Base-by-base conservation (phyloP, 2,888 invertebrate species). In the Acrobasis repandana region DNA sequence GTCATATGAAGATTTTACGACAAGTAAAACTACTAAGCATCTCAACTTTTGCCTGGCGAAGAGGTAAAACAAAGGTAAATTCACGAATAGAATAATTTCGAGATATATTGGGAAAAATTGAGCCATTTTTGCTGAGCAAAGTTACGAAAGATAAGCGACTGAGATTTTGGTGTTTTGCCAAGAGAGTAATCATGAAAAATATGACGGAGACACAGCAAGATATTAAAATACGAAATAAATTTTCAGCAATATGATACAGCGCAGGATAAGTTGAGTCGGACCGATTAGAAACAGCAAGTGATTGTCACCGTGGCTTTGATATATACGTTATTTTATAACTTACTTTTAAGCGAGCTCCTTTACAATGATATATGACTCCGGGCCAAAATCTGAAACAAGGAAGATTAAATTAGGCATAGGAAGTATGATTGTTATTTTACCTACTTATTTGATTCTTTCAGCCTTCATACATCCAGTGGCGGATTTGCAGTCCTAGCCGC, bases 291-390 rank as follows among this genome's bases (percentile, higher is more conserved):
- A 61, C 61, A 61, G 61, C 67, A 65, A 50, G 60, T 33, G 20
- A 69, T 71, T 68, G 70, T 69, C 69, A 68, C 69, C 73, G 71
- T 69, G 68, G 69, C 65, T 51, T 43, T 60, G 47, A 51, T n/a
- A 38, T 46, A 38, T 20, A 54, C 48, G 54, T 38, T 54, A 52
- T 18, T 36, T 47, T 28, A 57, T 15, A 60, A 84, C 92, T 90
- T 83, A 91, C 91, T 82, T 88, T 77, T 72, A 85, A 83, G 73
- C 70, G 79, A 86, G 86, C 88, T 87, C 75, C 83, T 82, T 80
- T 79, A 82, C 83, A 85, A 82, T 85, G 83, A 85, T 85, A 79
- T 86, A 88, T 90, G 92, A 91, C 88, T 91, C 90, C 90, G 86
- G 83, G 82, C 80, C 81, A 83, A 88, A 82, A 88, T 89, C 92